Conservation (phyloP, 2,888 invertebrate species). For the Timema podura region DNA sequence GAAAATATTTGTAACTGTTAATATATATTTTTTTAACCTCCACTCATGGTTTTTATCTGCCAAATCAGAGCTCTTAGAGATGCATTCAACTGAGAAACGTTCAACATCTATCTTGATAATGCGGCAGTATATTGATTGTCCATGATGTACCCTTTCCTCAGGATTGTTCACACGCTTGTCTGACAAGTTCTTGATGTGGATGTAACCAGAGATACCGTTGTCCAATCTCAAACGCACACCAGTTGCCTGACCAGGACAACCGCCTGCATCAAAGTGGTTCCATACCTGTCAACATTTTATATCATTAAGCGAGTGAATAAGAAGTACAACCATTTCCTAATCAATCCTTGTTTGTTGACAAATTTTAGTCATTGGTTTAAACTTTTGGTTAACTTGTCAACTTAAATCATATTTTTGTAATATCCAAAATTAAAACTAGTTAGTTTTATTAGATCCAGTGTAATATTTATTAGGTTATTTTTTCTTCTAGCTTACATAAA, state of each 20-base stretch:
- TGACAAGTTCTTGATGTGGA: conserved; percentile 89
- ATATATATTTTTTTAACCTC: conserved; percentile 50
- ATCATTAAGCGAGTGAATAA: too few species aligned
- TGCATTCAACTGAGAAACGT: conserved; percentile 87
- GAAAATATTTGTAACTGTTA: too few species aligned
- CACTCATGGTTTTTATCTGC: conserved; percentile 86
- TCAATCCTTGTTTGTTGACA: too few species aligned
- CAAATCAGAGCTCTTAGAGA: conserved; percentile 89
- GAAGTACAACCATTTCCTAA: too few species aligned
- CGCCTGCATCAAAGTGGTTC: conserved; percentile 96
- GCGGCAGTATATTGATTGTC: conserved; percentile 80
- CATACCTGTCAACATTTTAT: conserved; percentile 59
- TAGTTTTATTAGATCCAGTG: too few species aligned
- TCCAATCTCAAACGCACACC: conserved; percentile 88
- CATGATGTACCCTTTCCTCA: conserved; percentile 81
- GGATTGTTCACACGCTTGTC: conserved; percentile 92
- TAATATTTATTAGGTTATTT: too few species aligned
- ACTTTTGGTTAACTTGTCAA: too few species aligned
- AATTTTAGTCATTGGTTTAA: too few species aligned
- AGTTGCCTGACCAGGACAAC: conserved; percentile 92
- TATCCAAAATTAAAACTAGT: too few species aligned
- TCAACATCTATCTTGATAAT: conserved; percentile 96
- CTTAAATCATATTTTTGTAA: too few species aligned
- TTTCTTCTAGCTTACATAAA: too few species aligned
- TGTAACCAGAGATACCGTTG: conserved; percentile 89